These are phyloP conservation scores for Metridium senile DNA, from an alignment of 92 coral and sea anemone species.

Conservation along the genomic window DNA sequence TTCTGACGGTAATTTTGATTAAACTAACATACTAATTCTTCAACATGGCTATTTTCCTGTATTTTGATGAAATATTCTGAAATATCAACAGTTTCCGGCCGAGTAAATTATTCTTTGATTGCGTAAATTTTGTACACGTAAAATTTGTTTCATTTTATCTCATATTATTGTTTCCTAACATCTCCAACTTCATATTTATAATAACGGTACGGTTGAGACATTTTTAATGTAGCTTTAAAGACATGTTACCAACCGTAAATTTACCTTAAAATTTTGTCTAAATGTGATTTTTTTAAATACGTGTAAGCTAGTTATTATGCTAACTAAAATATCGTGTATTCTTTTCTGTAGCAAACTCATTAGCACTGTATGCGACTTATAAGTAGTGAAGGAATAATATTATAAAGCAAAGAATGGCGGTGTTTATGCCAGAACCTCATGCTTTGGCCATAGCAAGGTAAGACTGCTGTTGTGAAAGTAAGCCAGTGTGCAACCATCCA, in stretches of 20 bases:
- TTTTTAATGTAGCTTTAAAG: no score
- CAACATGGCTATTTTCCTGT: neutral
- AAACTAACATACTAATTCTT: neutral
- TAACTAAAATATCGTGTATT: neutral
- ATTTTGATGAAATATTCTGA: no score
- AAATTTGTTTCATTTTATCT: neutral
- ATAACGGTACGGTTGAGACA: neutral
- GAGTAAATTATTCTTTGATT: slow-evolving; percentile 3
- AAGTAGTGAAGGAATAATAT: no score
- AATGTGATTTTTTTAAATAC: no score
- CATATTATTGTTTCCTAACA: neutral
- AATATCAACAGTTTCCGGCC: neutral
- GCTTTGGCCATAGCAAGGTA: slow-evolving; percentile 32
- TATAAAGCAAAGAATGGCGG: slow-evolving; percentile 15
- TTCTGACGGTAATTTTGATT: neutral
- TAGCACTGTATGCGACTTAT: no score
- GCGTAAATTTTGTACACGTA: slow-evolving; percentile 13
- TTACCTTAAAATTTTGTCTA: no score
- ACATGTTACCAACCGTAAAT: no score
- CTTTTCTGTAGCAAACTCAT: no score
- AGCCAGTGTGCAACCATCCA: neutral
- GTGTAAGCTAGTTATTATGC: neutral
- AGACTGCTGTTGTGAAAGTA: no score
- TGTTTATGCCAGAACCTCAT: slow-evolving; percentile 6
- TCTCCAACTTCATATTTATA: neutral